Evolutionary conservation across 2,797 vertebrate genomes (phyloP).

Genomic region (Thamnophis elegans): DNA sequence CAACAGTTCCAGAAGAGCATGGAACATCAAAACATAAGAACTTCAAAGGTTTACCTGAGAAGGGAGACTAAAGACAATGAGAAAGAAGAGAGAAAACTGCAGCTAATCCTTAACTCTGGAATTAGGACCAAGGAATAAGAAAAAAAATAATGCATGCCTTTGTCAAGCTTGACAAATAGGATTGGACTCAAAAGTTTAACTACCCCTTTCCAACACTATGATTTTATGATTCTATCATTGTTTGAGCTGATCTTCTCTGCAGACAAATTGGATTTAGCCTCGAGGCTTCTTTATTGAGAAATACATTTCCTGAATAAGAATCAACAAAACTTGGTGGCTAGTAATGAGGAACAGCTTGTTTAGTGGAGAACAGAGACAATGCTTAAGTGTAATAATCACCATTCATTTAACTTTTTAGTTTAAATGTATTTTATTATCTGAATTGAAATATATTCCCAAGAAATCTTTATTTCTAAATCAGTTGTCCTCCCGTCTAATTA

Average conservation of each 20-base stretch:
- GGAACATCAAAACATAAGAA: background rate
- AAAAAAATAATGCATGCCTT: background rate
- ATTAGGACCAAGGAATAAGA: background rate
- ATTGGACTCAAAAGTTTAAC: background rate
- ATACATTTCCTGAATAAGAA: background rate
- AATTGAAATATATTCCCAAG: slow-evolving; percentile 59
- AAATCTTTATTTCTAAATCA: slow-evolving; percentile 39
- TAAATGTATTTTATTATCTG: slow-evolving; percentile 68
- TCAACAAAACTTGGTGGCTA: background rate
- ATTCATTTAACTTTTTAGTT: slow-evolving; percentile 60
- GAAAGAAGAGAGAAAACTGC: background rate
- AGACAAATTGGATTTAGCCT: background rate
- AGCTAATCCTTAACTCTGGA: background rate
- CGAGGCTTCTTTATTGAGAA: background rate
- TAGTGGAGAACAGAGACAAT: background rate
- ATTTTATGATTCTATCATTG: background rate
- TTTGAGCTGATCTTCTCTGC: background rate
- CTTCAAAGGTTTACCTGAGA: background rate
- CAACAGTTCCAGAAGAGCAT: background rate
- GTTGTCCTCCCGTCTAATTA: slow-evolving; percentile 50
- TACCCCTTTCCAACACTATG: background rate
- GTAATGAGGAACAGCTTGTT: background rate
- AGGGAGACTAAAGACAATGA: background rate
- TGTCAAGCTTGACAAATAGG: background rate
- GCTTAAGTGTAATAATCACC: slow-evolving; percentile 57